Base-by-base conservation (phyloP, 2,888 invertebrate genomes). In the Aquatica leii region DNA sequence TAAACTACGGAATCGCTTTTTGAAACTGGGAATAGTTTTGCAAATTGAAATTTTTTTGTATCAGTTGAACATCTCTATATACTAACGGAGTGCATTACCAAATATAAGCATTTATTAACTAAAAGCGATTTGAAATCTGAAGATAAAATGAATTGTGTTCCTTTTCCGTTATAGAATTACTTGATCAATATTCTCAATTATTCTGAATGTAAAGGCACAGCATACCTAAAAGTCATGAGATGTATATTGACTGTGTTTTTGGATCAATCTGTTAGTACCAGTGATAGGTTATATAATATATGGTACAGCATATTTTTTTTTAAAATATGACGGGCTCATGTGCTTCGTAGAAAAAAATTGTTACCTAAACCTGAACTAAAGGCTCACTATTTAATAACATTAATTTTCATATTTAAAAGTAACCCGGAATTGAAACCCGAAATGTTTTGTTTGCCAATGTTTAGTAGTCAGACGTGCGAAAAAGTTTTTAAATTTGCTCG, bases 81-180 rank as follows among this genome's bases (percentile, higher is more conserved):
- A 1, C 20, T 68, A 15, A 57, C 66, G 34, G 2, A 57, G 9
- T 35, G 37, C 18, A n/a, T 37, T 50, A 43, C 48, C 1, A 66
- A 68, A 50, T 57, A 59, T 50, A 51, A 61, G 46, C 66, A 69
- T 49, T 40, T 54, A 1, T 12, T 68, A 8, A 56, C 62, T 0
- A 5, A 11, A 9, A 55, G 53, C 20, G 64, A 69, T 35, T 50
- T 68, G 1, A 63, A 57, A 59, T 24, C 52, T 9, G 66, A 69
- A 11, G 64, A 69, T 18, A 68, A 68, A 41, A 68, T 69, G 66
- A 69, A 68, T 55, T 69, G 14, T 55, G 66, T 21, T 52, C 50
- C 2, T 17, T 15, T 18, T 24, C 24, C 18, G 67, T 68, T 11
- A 55, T 66, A 43, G 34, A 62, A 18, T 20, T 8, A 41, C 41